A percentile compares a stretch with the other conserved stretches of the same genome.
These are phyloP conservation scores for Zaprionus tsacasi DNA, from an alignment of 1,140 invertebrate species.

Conservation along the genomic window DNA sequence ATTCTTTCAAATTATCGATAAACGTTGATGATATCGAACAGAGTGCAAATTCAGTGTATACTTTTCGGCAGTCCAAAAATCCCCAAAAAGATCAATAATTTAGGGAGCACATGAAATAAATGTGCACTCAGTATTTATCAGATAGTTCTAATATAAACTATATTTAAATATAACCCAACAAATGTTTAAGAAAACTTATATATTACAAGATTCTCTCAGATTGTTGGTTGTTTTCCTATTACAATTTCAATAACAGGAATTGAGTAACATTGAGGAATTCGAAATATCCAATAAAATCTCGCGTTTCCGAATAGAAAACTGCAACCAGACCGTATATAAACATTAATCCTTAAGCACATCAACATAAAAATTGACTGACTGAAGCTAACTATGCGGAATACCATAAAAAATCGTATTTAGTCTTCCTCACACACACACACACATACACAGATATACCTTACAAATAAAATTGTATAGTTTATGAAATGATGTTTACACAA, in stretches of 20 bases:
- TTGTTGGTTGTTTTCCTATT: too few relatives aligned
- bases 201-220: too few relatives aligned
- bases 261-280: neutral
- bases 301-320: neutral
- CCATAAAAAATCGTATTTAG: neutral
- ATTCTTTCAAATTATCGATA: neutral
- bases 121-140: neutral
- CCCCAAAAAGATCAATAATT: neutral
- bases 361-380: neutral
- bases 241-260: neutral
- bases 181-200: too few relatives aligned
- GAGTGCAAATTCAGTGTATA: conserved; percentile 1
- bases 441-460: neutral
- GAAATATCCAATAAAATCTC: neutral
- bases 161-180: too few relatives aligned
- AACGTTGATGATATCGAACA: neutral
- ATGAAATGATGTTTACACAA: conserved; percentile 27
- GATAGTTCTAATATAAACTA: too few relatives aligned
- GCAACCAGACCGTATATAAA: neutral
- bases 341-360: neutral
- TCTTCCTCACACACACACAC: neutral
- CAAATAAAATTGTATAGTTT: conserved; percentile 10
- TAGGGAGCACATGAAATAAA: too few relatives aligned
- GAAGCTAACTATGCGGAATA: neutral
- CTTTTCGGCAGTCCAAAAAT: conserved; percentile 6